Base-by-base conservation (phyloP, 2,113 vertebrate genomes). In the Stegastes partitus region DNA sequence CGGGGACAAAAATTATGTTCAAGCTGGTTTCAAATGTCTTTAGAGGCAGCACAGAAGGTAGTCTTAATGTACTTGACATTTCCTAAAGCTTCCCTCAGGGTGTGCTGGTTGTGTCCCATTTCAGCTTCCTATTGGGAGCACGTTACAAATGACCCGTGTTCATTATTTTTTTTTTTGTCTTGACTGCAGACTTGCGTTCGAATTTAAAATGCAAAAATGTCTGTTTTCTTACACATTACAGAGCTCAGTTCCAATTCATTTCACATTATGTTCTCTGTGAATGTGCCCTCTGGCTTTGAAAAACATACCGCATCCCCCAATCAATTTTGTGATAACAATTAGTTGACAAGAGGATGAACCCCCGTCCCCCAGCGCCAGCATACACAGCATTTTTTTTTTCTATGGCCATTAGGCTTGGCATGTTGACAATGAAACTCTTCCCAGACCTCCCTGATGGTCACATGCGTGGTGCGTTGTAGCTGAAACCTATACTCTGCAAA, bases 41-140 rank as follows among this genome's bases (percentile, higher is more conserved):
- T 51, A 53, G 55, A 77, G 68, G 80, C 64, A 51, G 71, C 81
- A 68, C 88, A 86, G 81, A 84, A 58, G 79, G 80, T 21, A 59
- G 79, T 58, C 37, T 51, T 25, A 12, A 83, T 71, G 68, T 34
- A 59, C 74, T 77, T 89, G 84, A 89, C 83, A 89, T 92, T 90
- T 89, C 81, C 62, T 61, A 69, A 73, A 74, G 77, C 61, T 63
- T 82, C 83, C 79, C 84, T 79, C 57, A 3, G 81, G 70, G 70
- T 47, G 62, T 0, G 21, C 67, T 39, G 76, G 39, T 70, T 44
- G 55, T 49, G 73, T 75, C 68, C 65, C 57, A 47, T 74, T 51
- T 77, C 11, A 22, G 65, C 68, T 64, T 68, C 80, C 84, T 34
- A 54, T 50, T 26, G 65, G 34, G 47, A 34, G 61, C 12, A 1